A percentile compares a stretch with the other conserved stretches of the same genome.
These are phyloP conservation scores for Brachyistius frenatus DNA, from an alignment of 2,113 vertebrate genomes.

Conservation along the genomic window DNA sequence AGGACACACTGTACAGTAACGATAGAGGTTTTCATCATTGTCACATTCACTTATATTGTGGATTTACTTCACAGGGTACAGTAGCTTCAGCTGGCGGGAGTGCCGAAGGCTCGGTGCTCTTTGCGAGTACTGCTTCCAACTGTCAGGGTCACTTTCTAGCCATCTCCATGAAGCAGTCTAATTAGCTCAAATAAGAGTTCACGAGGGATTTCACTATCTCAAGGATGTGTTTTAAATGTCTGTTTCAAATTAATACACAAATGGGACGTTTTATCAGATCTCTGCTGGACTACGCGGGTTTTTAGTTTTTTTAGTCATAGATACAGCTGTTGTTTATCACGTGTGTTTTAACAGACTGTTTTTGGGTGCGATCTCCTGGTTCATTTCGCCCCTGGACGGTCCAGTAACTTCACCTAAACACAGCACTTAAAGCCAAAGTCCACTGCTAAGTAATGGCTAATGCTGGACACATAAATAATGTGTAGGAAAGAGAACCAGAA, in stretches of 20 bases:
- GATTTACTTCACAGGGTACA: slow-evolving; percentile 4
- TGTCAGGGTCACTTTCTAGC: not conserved
- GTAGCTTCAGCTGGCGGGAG: not conserved
- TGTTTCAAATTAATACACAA: no score
- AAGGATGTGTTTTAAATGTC: no score
- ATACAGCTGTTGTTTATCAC: not conserved
- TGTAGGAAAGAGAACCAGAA: slow-evolving; percentile 2
- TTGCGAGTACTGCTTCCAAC: not conserved
- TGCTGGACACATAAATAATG: slow-evolving; percentile 39
- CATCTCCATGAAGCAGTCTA: not conserved
- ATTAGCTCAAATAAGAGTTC: not conserved
- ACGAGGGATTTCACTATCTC: no score
- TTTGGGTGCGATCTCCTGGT: slow-evolving; percentile 10
- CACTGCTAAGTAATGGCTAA: not conserved
- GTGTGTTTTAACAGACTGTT: not conserved
- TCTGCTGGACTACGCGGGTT: not conserved
- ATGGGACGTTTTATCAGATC: no score
- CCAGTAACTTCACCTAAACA: slow-evolving; percentile 49
- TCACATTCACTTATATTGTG: slow-evolving; percentile 30
- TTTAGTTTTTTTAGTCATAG: not conserved
- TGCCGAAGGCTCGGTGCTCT: not conserved
- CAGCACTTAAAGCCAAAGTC: slow-evolving; percentile 30
- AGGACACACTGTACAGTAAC: not conserved
- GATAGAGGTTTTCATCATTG: slow-evolving; percentile 12
- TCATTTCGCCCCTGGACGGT: slow-evolving; percentile 24